phyloP scores from a whole-genome alignment of 2,113 vertebrate genomes.

The Sardina pilchardus region DNA sequence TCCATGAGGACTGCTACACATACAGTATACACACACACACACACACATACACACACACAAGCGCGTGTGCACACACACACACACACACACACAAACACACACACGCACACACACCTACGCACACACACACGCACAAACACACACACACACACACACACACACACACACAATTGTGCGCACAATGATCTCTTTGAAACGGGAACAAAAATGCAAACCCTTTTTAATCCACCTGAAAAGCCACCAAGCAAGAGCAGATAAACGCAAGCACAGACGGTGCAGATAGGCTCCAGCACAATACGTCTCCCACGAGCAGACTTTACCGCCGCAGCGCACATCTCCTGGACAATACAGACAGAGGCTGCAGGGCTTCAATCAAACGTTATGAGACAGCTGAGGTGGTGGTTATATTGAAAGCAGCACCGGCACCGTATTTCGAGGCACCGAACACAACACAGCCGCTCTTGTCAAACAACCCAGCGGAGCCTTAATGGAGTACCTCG shows the following conservation, averaged over 20 bases:
- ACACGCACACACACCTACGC: neutral
- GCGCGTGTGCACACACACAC: neutral
- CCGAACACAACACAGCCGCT: neutral
- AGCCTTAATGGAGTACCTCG: neutral
- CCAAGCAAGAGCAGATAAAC: neutral
- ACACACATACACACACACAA: slow-evolving; percentile 1
- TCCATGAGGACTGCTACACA: neutral
- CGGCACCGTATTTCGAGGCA: neutral
- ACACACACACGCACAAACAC: neutral
- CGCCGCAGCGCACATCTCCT: neutral
- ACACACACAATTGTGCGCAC: neutral
- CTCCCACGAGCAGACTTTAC: neutral
- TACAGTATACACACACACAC: neutral
- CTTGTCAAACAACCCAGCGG: neutral
- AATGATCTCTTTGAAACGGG: neutral
- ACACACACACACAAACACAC: neutral
- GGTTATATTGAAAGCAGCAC: neutral
- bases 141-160: neutral
- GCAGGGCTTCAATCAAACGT: neutral
- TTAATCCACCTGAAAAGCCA: slow-evolving; percentile 3
- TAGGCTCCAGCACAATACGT: neutral
- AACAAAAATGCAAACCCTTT: neutral
- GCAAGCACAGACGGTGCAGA: neutral
- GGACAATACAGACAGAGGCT: neutral
- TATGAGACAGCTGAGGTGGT: neutral